Conservation (phyloP, 2,888 invertebrate genomes). For the Eupeodes luniger region DNA sequence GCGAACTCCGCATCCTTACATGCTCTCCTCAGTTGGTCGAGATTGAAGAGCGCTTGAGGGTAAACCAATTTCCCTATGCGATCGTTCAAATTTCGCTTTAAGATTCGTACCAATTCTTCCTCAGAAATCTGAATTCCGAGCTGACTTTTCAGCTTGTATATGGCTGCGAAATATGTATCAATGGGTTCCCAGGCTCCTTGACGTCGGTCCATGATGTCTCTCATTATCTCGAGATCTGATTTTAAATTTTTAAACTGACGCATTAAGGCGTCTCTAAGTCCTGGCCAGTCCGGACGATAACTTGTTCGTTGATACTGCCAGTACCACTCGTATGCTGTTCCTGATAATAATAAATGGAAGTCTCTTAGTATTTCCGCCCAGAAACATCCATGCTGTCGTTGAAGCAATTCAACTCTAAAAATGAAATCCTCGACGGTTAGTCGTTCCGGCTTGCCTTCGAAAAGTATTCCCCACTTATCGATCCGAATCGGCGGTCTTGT, state of each 20-base stretch:
- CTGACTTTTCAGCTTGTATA: conserved; percentile 4
- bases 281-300: conserved; percentile 12
- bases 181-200: conserved; percentile 3
- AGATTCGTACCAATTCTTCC: background rate
- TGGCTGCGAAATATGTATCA: background rate
- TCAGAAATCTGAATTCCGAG: background rate
- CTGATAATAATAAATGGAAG: too few species aligned
- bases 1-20: conserved; percentile 15
- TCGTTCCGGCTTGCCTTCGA: background rate
- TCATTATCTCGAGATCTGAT: conserved; percentile 13
- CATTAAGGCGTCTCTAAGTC: background rate
- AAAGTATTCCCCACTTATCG: conserved; percentile 11
- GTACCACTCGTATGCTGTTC: too few species aligned
- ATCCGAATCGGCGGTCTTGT: background rate
- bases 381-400: background rate
- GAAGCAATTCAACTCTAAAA: background rate
- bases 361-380: too few species aligned
- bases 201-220: background rate
- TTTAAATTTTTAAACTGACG: background rate
- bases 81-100: background rate
- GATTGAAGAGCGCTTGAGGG: background rate
- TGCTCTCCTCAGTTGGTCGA: background rate
- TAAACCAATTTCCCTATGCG: conserved; percentile 7
- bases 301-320: background rate
- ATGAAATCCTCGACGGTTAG: conserved; percentile 7